These are phyloP conservation scores for Lethenteron camtschaticum DNA, from an alignment of 2,113 vertebrate species.

Conservation along the genomic window DNA sequence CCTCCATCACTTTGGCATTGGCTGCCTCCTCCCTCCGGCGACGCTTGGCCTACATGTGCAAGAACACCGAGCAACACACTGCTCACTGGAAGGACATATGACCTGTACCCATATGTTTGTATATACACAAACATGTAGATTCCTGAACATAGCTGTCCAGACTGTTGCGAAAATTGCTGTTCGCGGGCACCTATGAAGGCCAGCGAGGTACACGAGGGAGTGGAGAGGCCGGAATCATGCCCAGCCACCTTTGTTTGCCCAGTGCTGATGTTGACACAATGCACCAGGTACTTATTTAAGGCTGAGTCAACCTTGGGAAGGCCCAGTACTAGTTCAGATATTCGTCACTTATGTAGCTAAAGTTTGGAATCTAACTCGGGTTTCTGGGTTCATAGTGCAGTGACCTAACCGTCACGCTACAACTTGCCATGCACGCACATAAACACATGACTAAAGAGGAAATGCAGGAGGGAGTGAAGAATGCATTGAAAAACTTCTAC, in stretches of 20 bases:
- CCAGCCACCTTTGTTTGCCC: neutral
- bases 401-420: too few species aligned
- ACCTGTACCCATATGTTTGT: conserved; percentile 14
- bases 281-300: too few species aligned
- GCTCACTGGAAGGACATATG: conserved; percentile 19
- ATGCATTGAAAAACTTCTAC: neutral
- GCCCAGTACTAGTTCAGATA: too few species aligned
- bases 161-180: neutral
- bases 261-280: too few species aligned
- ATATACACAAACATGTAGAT: conserved; percentile 20
- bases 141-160: conserved; percentile 16
- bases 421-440: neutral
- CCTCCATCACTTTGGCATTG: conserved; percentile 81
- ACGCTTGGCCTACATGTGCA: conserved; percentile 66
- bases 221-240: neutral
- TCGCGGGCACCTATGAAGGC: neutral
- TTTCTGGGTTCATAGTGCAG: too few species aligned
- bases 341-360: too few species aligned
- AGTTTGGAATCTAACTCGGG: too few species aligned
- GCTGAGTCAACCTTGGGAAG: too few species aligned
- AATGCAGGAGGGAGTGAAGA: neutral
- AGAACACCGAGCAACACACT: conserved; percentile 34
- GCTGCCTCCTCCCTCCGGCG: conserved; percentile 81
- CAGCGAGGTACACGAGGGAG: neutral
- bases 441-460: neutral